Conservation (phyloP, 2,888 invertebrate genomes). For the Patella pellucida region DNA sequence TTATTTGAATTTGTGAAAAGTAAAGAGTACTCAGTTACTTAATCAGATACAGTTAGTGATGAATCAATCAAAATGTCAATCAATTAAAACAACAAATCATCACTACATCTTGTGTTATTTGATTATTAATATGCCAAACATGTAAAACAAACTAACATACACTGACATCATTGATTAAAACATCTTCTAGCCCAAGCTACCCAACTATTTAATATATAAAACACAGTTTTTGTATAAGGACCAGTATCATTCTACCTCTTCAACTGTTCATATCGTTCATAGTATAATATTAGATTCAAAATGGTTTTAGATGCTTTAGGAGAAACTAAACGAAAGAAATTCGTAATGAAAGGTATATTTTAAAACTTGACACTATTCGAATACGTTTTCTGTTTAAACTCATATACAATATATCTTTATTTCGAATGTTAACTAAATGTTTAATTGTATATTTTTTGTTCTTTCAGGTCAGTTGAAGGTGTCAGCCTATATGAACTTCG, state of each 20-base stretch:
- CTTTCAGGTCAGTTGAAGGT: conserved; percentile 63
- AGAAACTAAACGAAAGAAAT: neutral
- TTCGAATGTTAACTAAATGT: too few species aligned
- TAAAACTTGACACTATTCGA: neutral
- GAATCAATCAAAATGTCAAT: conserved; percentile 3
- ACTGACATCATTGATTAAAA: conserved; percentile 6
- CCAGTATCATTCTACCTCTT: too few species aligned
- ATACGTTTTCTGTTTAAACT: too few species aligned
- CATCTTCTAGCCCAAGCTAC: neutral
- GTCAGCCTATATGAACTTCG: conserved; percentile 64
- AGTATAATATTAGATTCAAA: neutral
- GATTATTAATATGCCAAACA: conserved; percentile 12
- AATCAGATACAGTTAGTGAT: neutral
- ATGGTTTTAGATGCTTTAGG: neutral
- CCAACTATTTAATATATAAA: neutral
- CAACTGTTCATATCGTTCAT: too few species aligned
- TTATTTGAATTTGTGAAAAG: too few species aligned
- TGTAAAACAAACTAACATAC: neutral
- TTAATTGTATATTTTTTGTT: conserved; percentile 10
- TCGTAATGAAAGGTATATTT: neutral
- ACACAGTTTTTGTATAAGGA: neutral
- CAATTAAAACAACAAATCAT: neutral
- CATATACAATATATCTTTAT: too few species aligned
- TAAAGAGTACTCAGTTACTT: too few species aligned
- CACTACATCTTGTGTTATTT: neutral